These are phyloP conservation scores for Pseudachorutes palmiensis DNA, from an alignment of 1,140 invertebrate species.

Conservation along the genomic window DNA sequence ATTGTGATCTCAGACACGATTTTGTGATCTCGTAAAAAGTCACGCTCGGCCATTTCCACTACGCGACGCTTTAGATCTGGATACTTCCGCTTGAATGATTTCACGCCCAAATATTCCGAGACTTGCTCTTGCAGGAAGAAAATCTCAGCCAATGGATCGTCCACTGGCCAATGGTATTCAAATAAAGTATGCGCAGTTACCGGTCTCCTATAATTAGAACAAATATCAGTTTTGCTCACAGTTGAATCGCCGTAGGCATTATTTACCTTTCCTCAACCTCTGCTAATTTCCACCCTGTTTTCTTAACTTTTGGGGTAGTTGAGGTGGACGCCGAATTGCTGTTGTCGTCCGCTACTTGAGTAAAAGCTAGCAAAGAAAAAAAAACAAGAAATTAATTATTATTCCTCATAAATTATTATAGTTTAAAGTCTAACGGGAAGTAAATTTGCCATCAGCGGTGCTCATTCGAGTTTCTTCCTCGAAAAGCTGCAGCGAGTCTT, in stretches of 20 bases:
- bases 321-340: constrained; percentile 27
- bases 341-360: neutral
- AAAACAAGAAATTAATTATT: neutral
- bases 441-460: constrained; percentile 50
- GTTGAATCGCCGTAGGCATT: no score
- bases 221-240: neutral
- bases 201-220: constrained; percentile 43
- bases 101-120: constrained; percentile 81
- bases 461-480: constrained; percentile 84
- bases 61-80: constrained; percentile 74
- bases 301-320: no score
- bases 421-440: neutral
- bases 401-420: neutral
- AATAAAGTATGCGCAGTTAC: constrained; percentile 78
- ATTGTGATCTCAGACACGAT: constrained; percentile 78
- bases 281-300: no score
- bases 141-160: constrained; percentile 56
- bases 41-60: constrained; percentile 80
- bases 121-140: constrained; percentile 88
- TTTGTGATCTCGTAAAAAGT: constrained; percentile 72
- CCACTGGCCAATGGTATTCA: constrained; percentile 87
- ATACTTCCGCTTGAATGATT: constrained; percentile 92
- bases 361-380: neutral
- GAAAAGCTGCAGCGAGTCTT: constrained; percentile 54
- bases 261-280: constrained; percentile 30